Evolutionary conservation across 2,113 vertebrate genomes (phyloP), one percentile per base, ranked within the genome.

Genomic region (Micronisus gabar): DNA sequence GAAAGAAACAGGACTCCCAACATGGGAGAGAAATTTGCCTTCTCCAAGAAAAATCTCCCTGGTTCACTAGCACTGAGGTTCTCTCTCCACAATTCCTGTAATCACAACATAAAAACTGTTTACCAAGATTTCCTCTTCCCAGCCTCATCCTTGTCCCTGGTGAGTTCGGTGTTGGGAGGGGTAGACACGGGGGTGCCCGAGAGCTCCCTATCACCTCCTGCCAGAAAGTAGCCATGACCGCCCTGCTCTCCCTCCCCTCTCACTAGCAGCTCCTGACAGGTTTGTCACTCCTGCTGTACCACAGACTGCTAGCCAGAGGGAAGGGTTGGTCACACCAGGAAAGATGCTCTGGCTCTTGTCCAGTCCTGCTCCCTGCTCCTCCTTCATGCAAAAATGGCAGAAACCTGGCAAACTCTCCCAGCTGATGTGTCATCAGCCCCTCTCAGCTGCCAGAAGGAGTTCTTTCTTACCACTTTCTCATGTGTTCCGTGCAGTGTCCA

Each of bases 1-100:
- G 93, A 81, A 88, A 82, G 82, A 83, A 91, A 85, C 68, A 78
- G 62, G 86, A 76, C 86, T 96, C 53, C 68, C 58, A 70, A 84
- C 58, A 67, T 26, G 30, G 62, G 86, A 87, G 29, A 62, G 81
- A 95, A 89, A 96, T 89, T 41, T 91, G 53, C 50, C 74, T 86
- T 80, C 83, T 85, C 43, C 66, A 86, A 27, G 80, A 84, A 88
- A 75, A 79, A 61, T 22, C 11, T 95, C 20, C 43, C 38, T 36
- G 78, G 22, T 90, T 80, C 62, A 25, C 38, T 26, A 40, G 55
- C 41, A 29, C 38, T 9, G 73, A 80, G 53, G 27, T 50, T 91
- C 47, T 82, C 45, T 61, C 78, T 79, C 66, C 27, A 53, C 23
- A 48, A n/a, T 65, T 89, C 62, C 61, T 72, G 27, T 66, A 65